A percentile compares a stretch with the other conserved stretches of the same genome.
Evolutionary conservation across 2,888 invertebrate genomes (phyloP).

Genomic region (Aproaerema taeniolella): DNA sequence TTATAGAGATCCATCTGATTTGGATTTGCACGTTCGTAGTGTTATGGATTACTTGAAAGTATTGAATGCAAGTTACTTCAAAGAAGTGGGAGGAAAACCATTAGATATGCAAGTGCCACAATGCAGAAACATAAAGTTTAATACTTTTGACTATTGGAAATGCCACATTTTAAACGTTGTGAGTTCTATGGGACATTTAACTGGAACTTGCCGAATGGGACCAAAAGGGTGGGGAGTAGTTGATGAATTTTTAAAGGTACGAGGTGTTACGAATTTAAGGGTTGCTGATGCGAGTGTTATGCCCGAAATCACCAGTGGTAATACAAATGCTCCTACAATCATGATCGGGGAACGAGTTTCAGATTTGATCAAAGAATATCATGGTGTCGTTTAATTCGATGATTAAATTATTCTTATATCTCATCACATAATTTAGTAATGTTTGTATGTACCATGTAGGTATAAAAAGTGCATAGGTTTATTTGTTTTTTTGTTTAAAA

Average conservation of each 20-base stretch:
- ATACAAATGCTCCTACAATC: conserved; percentile 57
- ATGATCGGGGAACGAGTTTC: conserved; percentile 65
- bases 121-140: conserved; percentile 67
- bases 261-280: conserved; percentile 42
- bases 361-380: conserved; percentile 56
- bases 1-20: conserved; percentile 40
- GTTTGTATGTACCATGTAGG: no score
- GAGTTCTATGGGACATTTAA: conserved; percentile 78
- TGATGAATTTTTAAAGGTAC: conserved; percentile 46
- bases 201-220: conserved; percentile 64
- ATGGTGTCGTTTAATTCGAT: no score
- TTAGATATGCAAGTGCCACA: conserved; percentile 55
- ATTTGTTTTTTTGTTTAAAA: no score
- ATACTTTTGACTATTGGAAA: conserved; percentile 79
- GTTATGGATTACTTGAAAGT: conserved; percentile 34
- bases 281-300: conserved; percentile 60
- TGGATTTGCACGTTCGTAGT: conserved; percentile 29
- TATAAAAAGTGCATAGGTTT: no score
- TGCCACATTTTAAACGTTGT: conserved; percentile 78
- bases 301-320: conserved; percentile 54
- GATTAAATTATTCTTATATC: no score
- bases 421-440: no score
- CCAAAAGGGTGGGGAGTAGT: conserved; percentile 44
- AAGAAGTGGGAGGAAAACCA: conserved; percentile 34
- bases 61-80: conserved; percentile 37